These are phyloP conservation scores for Rhagologus leucostigma DNA, from an alignment of 2,113 vertebrate species.

Conservation along the genomic window DNA sequence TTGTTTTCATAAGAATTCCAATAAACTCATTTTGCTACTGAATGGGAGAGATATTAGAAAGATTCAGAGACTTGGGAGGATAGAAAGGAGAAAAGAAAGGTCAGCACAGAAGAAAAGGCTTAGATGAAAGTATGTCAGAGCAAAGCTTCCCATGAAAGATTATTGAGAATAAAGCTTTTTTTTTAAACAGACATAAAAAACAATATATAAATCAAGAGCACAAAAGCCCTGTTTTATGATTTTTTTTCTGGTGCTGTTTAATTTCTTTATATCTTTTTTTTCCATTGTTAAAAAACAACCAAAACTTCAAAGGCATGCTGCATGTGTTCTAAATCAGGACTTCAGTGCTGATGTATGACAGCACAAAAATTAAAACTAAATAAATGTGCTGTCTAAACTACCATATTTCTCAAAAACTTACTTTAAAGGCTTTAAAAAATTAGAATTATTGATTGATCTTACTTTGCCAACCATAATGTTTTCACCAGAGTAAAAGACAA, in stretches of 20 bases:
- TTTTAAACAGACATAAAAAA: slow-evolving; percentile 22
- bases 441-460: slow-evolving; percentile 61
- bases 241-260: slow-evolving; percentile 66
- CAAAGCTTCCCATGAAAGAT: slow-evolving; percentile 43
- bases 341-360: slow-evolving; percentile 77
- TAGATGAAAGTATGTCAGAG: slow-evolving; percentile 30
- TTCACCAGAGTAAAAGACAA: slow-evolving; percentile 53
- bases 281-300: slow-evolving; percentile 69
- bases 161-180: slow-evolving; percentile 42
- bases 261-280: slow-evolving; percentile 76
- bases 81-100: slow-evolving; percentile 14
- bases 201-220: slow-evolving; percentile 73
- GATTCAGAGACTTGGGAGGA: background rate
- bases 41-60: slow-evolving; percentile 49
- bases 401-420: slow-evolving; percentile 62
- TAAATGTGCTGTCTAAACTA: slow-evolving; percentile 78
- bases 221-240: slow-evolving; percentile 70
- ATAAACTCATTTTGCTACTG: slow-evolving; percentile 46
- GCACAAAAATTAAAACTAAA: slow-evolving; percentile 79
- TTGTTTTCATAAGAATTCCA: slow-evolving; percentile 48
- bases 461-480: slow-evolving; percentile 48
- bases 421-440: slow-evolving; percentile 54
- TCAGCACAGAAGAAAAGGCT: slow-evolving; percentile 26
- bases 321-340: slow-evolving; percentile 82
- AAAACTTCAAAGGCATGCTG: slow-evolving; percentile 74